phyloP scores from a whole-genome alignment of 2,888 invertebrate genomes.

The Mechanitis messenoides region DNA sequence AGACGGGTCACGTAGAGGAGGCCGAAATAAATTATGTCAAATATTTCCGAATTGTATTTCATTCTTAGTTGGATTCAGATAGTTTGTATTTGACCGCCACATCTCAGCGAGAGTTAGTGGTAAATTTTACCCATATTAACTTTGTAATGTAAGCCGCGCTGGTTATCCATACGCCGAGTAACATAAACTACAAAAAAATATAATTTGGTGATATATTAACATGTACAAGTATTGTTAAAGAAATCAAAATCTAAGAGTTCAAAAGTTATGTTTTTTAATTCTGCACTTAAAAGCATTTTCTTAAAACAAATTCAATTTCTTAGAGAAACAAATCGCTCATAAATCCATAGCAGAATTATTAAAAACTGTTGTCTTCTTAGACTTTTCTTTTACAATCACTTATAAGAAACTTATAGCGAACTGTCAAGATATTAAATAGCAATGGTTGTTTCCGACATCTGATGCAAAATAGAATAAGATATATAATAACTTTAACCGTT shows the following conservation, averaged over 20 bases:
- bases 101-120: conserved; percentile 75
- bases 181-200: conserved; percentile 78
- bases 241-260: too few species aligned
- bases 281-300: not conserved
- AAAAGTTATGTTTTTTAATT: too few species aligned
- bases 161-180: conserved; percentile 87
- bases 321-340: too few species aligned
- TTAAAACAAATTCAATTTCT: too few species aligned
- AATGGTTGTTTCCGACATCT: conserved; percentile 16
- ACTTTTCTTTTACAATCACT: conserved; percentile 6
- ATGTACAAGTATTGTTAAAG: too few species aligned
- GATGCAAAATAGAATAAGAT: conserved; percentile 12
- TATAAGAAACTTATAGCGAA: conserved; percentile 12
- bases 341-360: not conserved
- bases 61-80: conserved; percentile 85
- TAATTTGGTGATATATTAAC: too few species aligned
- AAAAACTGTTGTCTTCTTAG: not conserved
- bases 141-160: conserved; percentile 90
- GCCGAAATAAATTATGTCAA: conserved; percentile 88
- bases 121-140: conserved; percentile 88
- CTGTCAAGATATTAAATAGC: conserved; percentile 14
- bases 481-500: not conserved
- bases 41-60: conserved; percentile 85
- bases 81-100: conserved; percentile 61
- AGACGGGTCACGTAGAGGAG: conserved; percentile 89